Evolutionary conservation across 2,113 vertebrate species (phyloP), one percentile per base, ranked within the genome.

Genomic region (Actinemys pallida): DNA sequence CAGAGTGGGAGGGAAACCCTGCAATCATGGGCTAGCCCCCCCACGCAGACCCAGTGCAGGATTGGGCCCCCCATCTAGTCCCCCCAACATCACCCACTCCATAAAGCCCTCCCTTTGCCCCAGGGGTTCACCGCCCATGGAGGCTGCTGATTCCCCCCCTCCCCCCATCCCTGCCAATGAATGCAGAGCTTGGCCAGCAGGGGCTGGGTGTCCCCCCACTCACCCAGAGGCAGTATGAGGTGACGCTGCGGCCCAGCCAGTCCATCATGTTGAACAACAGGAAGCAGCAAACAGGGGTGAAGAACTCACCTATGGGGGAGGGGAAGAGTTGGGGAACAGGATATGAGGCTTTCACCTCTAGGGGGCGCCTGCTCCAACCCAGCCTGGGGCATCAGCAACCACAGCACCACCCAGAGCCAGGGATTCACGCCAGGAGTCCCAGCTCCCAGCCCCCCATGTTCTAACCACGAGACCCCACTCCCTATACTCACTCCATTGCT

Each of bases 261-360:
- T 99, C 99, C 96, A 97, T 96, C 84, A 99, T 1, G 65, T 99
- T 99, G 97, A 99, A 99, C 25, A 97, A 92, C 59, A 99, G 96
- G 95, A 99, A 99, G 89, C 99, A 99, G 97, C 98, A 98, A 25
- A 99, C 98, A 0, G 98, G 98, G 90, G 98, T 98, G 81, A 99
- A 99, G 97, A 98, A 99, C 8, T 81, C 86, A 8, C 98, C 99
- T 99, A 95, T 78, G 53, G 13, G 11, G 12, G 78, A 39, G 90
- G 53, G 59, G 4, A 79, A 17, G 81, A 31, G 39, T 12, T 22
- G 29, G 42, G 31, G 59, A 35, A 62, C 81, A 39, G 39, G 52
- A 35, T 31, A 62, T 31, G 50, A 54, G 50, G n/a, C 25, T 12
- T 25, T 39, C 49, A 52, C 50, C 19, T 10, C 42, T 27, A n/a